Percentiles rank a stretch among this genome's conserved stretches.
Conservation (phyloP, 1,140 invertebrate species). For the Heliconius congener region DNA sequence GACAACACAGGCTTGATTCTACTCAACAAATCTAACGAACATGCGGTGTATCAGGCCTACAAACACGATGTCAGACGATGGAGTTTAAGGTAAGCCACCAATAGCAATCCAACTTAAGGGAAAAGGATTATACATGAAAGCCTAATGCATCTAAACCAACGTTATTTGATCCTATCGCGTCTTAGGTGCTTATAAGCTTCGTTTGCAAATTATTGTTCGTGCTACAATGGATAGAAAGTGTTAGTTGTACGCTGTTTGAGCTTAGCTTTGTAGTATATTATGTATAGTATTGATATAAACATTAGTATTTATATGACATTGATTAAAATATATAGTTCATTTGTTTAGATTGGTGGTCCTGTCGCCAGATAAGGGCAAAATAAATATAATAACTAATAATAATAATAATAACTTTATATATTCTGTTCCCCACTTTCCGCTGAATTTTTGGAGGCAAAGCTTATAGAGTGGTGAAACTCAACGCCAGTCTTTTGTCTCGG, state of each 20-base stretch:
- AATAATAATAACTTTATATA: no score
- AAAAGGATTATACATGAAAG: constrained; percentile 69
- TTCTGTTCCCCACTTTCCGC: no score
- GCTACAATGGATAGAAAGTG: constrained; percentile 51
- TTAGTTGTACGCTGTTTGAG: not conserved
- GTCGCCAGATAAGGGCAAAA: no score
- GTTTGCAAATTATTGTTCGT: constrained; percentile 73
- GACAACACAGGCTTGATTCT: constrained; percentile 41
- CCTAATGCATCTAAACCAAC: constrained; percentile 65
- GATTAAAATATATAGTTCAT: no score
- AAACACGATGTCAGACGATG: constrained; percentile 62
- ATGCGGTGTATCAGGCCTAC: constrained; percentile 57
- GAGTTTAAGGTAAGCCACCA: constrained; percentile 60
- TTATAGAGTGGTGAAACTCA: no score
- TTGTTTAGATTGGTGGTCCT: no score
- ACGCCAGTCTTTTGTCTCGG: no score
- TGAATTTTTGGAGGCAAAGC: no score
- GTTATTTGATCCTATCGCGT: constrained; percentile 68
- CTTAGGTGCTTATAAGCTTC: constrained; percentile 58
- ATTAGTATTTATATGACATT: no score
- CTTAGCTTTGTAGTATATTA: not conserved
- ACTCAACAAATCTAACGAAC: constrained; percentile 58
- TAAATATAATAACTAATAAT: no score
- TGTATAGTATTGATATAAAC: no score
- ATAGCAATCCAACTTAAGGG: constrained; percentile 69